Evolutionary conservation across 1,140 invertebrate genomes (phyloP).

Genomic region (Ctenoplectra terminalis): DNA sequence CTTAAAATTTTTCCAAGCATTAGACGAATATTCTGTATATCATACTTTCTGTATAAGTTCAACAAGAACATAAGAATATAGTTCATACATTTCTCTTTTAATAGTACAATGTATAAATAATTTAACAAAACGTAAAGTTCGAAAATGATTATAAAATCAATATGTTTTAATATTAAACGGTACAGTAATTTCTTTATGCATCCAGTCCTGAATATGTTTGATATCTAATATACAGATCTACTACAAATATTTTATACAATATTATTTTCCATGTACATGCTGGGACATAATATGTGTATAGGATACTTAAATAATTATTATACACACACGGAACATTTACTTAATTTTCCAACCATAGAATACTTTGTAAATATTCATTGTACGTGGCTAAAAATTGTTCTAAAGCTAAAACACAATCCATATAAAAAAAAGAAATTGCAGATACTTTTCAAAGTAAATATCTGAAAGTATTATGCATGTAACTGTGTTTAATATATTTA

Average conservation of each 20-base stretch:
- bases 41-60: no score
- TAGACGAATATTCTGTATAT: no score
- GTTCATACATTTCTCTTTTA: background rate
- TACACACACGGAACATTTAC: background rate
- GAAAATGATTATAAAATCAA: background rate
- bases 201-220: background rate
- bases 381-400: no score
- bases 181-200: background rate
- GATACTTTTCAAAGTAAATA: no score
- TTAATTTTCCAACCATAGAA: background rate
- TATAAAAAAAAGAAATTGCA: no score
- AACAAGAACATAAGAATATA: background rate
- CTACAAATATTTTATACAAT: background rate
- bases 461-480: no score
- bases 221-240: background rate
- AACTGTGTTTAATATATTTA: no score
- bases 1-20: no score
- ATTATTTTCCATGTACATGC: background rate
- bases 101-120: background rate
- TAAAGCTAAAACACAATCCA: no score
- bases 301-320: background rate
- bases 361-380: background rate
- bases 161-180: background rate
- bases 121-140: background rate
- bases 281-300: background rate